These are phyloP conservation scores for Ptychodera flava DNA, from an alignment of 35 echinoderm and acorn worm genomes.

Conservation along the genomic window DNA sequence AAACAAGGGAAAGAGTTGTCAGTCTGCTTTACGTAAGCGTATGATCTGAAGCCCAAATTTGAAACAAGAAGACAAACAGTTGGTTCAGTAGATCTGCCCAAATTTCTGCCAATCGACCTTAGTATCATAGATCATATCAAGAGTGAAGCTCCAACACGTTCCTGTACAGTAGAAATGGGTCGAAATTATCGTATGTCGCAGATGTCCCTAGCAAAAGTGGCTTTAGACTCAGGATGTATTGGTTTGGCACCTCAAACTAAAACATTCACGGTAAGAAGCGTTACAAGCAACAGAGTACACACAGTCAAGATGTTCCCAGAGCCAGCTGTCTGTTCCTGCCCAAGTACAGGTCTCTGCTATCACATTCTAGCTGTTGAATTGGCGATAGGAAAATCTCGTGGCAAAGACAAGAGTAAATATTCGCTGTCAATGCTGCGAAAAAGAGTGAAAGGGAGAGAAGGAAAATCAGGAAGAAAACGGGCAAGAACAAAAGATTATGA, in stretches of 20 bases:
- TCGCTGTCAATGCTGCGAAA: neutral
- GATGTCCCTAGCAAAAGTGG: too few species aligned
- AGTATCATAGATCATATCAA: slow-evolving; percentile 7
- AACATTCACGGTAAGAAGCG: neutral
- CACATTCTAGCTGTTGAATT: slow-evolving; percentile 15
- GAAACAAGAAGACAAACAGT: neutral
- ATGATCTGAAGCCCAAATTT: slow-evolving; percentile 11
- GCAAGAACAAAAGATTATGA: neutral
- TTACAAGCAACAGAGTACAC: neutral
- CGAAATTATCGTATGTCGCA: too few species aligned
- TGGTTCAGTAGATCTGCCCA: too few species aligned
- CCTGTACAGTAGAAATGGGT: too few species aligned
- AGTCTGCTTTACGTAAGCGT: too few species aligned
- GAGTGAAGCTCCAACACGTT: neutral
- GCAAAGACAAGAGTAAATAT: neutral
- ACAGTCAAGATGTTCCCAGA: slow-evolving; percentile 13
- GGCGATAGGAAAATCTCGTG: neutral
- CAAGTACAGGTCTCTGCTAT: slow-evolving; percentile 23
- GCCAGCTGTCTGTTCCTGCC: slow-evolving; percentile 12
- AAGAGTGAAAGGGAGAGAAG: neutral
- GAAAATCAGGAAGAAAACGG: slow-evolving; percentile 16
- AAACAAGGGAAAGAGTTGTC: too few species aligned
- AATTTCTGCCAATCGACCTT: neutral
- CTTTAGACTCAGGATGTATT: too few species aligned
- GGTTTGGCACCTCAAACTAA: neutral